phyloP scores from a whole-genome alignment of 1,140 invertebrate species.

The Hydropsyche tenuis region DNA sequence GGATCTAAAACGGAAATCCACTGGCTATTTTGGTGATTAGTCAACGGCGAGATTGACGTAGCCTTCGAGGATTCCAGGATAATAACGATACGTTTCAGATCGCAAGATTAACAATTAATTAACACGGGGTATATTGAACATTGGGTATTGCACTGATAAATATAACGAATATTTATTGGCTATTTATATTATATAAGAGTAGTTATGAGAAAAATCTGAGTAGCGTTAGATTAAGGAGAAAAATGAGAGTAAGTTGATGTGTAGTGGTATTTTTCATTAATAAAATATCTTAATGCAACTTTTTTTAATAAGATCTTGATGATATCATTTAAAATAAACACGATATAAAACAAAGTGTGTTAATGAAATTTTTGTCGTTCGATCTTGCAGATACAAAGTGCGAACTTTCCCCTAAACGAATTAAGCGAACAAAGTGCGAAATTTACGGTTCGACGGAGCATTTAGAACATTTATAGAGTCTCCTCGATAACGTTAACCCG shows the following conservation, averaged over 20 bases:
- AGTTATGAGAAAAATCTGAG: too few relatives aligned
- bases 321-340: too few relatives aligned
- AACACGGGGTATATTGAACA: background rate
- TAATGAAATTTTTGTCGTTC: too few relatives aligned
- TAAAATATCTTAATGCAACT: too few relatives aligned
- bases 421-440: background rate
- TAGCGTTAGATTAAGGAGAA: too few relatives aligned
- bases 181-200: too few relatives aligned
- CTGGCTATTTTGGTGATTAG: conserved; percentile 6
- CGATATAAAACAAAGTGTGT: too few relatives aligned
- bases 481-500: conserved; percentile 16
- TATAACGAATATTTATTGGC: background rate
- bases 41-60: conserved; percentile 25
- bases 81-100: background rate
- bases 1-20: too few relatives aligned
- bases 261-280: too few relatives aligned
- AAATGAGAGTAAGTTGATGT: too few relatives aligned
- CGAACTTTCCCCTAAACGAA: background rate
- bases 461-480: conserved; percentile 1
- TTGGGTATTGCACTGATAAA: too few relatives aligned
- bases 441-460: background rate
- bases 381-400: background rate
- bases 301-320: too few relatives aligned
- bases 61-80: background rate
- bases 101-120: conserved; percentile 19